Conservation (phyloP, 2,888 invertebrate genomes). For the Parnassius glacialis region DNA sequence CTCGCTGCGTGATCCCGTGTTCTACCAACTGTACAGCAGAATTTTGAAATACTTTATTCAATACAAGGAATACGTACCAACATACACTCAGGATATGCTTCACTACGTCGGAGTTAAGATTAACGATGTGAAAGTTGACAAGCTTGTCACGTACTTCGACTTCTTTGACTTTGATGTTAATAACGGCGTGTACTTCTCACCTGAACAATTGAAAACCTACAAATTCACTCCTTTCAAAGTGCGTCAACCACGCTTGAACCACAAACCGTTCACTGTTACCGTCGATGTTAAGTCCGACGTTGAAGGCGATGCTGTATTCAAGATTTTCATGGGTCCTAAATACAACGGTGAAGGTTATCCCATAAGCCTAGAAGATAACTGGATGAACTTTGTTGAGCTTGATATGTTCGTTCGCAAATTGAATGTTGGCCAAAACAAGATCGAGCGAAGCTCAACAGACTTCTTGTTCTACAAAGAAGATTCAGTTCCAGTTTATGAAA, state of each 20-base stretch:
- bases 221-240: conserved; percentile 67
- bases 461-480: conserved; percentile 83
- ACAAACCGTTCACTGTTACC: conserved; percentile 83
- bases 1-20: conserved; percentile 85
- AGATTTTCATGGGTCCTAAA: conserved; percentile 86
- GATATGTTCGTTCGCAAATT: conserved; percentile 83
- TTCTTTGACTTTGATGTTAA: conserved; percentile 82
- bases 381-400: conserved; percentile 82
- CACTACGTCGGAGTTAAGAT: conserved; percentile 82
- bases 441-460: conserved; percentile 84
- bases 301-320: conserved; percentile 79
- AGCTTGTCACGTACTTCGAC: conserved; percentile 84
- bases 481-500: conserved; percentile 68
- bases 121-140: conserved; percentile 81
- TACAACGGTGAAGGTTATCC: conserved; percentile 80
- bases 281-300: conserved; percentile 82
- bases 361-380: conserved; percentile 77
- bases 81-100: conserved; percentile 81
- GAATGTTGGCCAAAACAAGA: conserved; percentile 82
- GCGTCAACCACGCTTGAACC: conserved; percentile 86
- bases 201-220: conserved; percentile 53
- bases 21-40: conserved; percentile 85
- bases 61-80: conserved; percentile 80
- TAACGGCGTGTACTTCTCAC: conserved; percentile 66
- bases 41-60: conserved; percentile 79